Conservation (phyloP, 2,888 invertebrate species). For the Nasonovia ribisnigri region DNA sequence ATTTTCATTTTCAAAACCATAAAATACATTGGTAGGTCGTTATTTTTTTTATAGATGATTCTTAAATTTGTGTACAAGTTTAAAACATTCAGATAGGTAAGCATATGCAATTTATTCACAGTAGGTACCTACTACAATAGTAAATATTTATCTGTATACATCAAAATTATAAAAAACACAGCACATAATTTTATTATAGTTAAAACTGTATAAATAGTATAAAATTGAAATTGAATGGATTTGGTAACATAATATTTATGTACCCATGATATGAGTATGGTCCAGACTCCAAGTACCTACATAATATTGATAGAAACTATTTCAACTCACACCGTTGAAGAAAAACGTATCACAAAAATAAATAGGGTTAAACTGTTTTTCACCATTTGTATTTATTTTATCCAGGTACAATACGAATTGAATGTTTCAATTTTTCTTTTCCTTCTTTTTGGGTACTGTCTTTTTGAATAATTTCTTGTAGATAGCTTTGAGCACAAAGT, state of each 20-base stretch:
- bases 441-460: slow-evolving; percentile 12
- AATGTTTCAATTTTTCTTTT: slow-evolving; percentile 46
- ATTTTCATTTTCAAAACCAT: not conserved
- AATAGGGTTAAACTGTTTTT: not conserved
- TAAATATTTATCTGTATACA: not conserved
- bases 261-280: not conserved
- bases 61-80: not conserved
- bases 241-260: not conserved
- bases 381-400: not conserved
- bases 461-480: slow-evolving; percentile 37
- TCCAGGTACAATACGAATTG: not conserved
- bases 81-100: not conserved
- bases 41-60: not conserved
- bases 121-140: not conserved
- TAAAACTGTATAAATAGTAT: too few relatives aligned
- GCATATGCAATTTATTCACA: not conserved
- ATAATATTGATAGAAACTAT: not conserved
- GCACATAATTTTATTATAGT: not conserved
- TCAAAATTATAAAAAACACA: not conserved
- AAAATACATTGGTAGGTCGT: not conserved
- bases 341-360: not conserved
- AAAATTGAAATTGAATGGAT: not conserved
- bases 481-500: slow-evolving; percentile 27
- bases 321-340: not conserved
- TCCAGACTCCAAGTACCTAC: too few relatives aligned